phyloP scores from a whole-genome alignment of 1,140 invertebrate species.

The Hetaerina americana region DNA sequence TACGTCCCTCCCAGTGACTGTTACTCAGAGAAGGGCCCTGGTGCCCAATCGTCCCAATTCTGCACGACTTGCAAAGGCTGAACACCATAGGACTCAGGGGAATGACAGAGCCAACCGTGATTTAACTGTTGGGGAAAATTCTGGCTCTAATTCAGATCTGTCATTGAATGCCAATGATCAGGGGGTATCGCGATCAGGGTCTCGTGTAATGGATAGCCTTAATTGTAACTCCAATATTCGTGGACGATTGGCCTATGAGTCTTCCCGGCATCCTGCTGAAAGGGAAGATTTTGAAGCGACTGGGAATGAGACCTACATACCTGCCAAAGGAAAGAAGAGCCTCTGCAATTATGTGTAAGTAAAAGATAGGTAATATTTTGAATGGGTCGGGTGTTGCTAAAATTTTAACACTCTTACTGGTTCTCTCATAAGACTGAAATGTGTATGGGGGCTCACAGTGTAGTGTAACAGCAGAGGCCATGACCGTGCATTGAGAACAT shows the following conservation, averaged over 20 bases:
- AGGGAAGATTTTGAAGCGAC: conserved; percentile 54
- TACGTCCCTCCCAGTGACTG: conserved; percentile 2
- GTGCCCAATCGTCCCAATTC: conserved; percentile 21
- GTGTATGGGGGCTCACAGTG: too few species aligned
- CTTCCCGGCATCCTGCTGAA: conserved; percentile 46
- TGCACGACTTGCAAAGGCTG: background rate
- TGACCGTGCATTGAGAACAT: too few species aligned
- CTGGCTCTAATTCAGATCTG: background rate
- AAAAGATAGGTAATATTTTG: conserved; percentile 6
- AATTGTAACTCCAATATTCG: conserved; percentile 13
- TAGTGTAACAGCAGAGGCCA: too few species aligned
- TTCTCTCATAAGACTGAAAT: too few species aligned
- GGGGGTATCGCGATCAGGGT: background rate
- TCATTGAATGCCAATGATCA: background rate
- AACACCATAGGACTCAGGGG: background rate
- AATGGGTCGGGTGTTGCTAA: background rate
- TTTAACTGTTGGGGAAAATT: background rate
- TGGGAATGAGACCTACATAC: conserved; percentile 42
- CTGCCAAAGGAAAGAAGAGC: conserved; percentile 38
- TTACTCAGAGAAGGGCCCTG: conserved; percentile 15
- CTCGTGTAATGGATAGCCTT: background rate
- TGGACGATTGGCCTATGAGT: conserved; percentile 39
- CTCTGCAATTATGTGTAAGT: conserved; percentile 17
- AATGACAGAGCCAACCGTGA: background rate
- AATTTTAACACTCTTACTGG: too few species aligned